These are phyloP conservation scores for Salvelinus fontinalis DNA, from an alignment of 2,113 vertebrate genomes.

Conservation along the genomic window DNA sequence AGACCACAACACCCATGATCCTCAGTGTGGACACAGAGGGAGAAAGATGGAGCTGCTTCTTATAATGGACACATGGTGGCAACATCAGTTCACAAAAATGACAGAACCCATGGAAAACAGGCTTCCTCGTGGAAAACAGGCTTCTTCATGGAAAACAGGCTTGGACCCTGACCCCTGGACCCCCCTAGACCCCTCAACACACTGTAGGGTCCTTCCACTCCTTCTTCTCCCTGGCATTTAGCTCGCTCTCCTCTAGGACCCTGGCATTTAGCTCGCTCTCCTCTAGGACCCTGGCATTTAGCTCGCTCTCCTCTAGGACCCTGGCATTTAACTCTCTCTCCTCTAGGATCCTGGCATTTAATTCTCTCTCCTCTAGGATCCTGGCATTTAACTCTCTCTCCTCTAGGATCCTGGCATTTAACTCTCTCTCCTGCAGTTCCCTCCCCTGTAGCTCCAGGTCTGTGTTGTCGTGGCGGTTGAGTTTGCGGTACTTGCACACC, in stretches of 20 bases:
- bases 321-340: slow-evolving; percentile 40
- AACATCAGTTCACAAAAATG: slow-evolving; percentile 12
- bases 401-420: too few species aligned
- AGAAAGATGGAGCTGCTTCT: neutral
- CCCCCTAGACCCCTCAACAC: neutral
- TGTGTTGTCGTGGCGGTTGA: slow-evolving; percentile 18
- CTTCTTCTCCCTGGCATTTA: neutral
- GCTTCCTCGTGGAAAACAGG: too few species aligned
- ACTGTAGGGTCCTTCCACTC: slow-evolving; percentile 56
- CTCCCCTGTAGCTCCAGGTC: slow-evolving; percentile 33
- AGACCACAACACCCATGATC: slow-evolving; percentile 38
- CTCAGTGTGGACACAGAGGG: slow-evolving; percentile 19
- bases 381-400: too few species aligned
- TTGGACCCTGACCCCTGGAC: too few species aligned
- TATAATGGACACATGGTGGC: neutral
- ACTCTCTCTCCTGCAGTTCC: neutral
- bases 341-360: neutral
- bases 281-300: too few species aligned
- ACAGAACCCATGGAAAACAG: too few species aligned
- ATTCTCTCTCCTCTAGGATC: slow-evolving; percentile 20
- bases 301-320: neutral
- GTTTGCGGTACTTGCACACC: slow-evolving; percentile 61
- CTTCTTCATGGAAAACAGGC: too few species aligned
- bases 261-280: too few species aligned
- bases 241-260: too few species aligned